phyloP scores from a whole-genome alignment of 2,797 vertebrate genomes.

The Peromyscus melanophrys region DNA sequence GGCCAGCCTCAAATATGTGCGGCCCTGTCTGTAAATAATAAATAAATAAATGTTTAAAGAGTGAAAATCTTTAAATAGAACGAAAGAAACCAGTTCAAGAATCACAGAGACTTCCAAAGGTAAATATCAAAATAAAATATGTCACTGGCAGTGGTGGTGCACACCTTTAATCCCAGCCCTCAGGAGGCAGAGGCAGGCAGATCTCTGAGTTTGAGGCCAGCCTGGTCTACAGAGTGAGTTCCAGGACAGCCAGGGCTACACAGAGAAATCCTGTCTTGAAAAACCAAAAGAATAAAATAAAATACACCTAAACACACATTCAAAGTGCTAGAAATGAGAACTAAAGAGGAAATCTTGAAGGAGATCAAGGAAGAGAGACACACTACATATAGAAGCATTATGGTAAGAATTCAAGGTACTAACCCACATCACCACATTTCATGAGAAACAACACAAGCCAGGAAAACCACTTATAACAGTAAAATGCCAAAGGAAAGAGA shows the following conservation, averaged over 20 bases:
- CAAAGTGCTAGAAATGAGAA: constrained; percentile 10
- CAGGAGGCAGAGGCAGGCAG: not conserved
- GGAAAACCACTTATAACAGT: not conserved
- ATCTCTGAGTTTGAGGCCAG: not conserved
- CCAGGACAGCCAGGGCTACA: not conserved
- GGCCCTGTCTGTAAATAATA: not conserved
- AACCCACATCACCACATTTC: not conserved
- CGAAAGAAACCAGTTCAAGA: constrained; percentile 3
- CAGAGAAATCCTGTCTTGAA: not conserved
- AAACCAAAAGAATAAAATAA: not conserved
- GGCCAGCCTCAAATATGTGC: not conserved
- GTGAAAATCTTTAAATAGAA: constrained; percentile 27
- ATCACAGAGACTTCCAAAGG: not conserved
- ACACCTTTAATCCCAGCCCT: not conserved
- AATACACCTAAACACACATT: constrained; percentile 28
- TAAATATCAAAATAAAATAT: constrained; percentile 42
- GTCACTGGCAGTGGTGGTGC: not conserved
- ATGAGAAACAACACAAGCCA: not conserved
- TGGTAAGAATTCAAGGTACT: not conserved
- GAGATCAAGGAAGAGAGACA: not conserved
- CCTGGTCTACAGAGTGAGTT: not conserved
- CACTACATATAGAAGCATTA: not conserved
- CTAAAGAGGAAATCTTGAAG: not conserved
- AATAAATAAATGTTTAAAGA: constrained; percentile 18
- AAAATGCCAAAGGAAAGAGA: not conserved